Percentiles rank a stretch among this genome's conserved stretches.
Evolutionary conservation across 2,888 invertebrate genomes (phyloP).

Genomic region (Cantharis lateralis): DNA sequence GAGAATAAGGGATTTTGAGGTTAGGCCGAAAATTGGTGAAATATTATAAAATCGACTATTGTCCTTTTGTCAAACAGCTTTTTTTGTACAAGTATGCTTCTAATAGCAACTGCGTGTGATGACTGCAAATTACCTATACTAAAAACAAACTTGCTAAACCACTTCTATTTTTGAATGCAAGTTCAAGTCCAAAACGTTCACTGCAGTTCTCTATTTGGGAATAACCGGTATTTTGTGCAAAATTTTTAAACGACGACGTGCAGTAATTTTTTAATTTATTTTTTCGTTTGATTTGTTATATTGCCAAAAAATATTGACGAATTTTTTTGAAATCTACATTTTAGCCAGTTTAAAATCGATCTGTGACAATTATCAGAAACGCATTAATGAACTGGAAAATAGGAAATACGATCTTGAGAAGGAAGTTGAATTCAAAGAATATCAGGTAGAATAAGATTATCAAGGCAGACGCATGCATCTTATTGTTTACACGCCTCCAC

Average conservation of each 20-base stretch:
- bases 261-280: neutral
- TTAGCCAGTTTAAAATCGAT: constrained; percentile 52
- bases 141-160: constrained; percentile 1
- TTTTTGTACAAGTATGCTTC: neutral
- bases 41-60: constrained; percentile 31
- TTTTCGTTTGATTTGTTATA: neutral
- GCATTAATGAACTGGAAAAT: constrained; percentile 81
- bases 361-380: constrained; percentile 75
- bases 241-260: neutral
- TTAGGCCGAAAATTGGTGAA: constrained; percentile 60
- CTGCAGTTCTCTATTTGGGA: neutral
- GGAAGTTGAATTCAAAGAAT: constrained; percentile 93
- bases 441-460: constrained; percentile 73
- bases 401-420: constrained; percentile 98
- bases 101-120: constrained; percentile 1
- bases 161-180: neutral
- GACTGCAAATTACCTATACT: neutral
- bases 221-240: neutral
- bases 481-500: constrained; percentile 34
- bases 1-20: constrained; percentile 98
- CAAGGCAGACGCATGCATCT: constrained; percentile 38
- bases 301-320: constrained; percentile 6
- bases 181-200: neutral
- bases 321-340: constrained; percentile 34
- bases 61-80: neutral